Evolutionary conservation across 2,888 invertebrate species (phyloP), one percentile per base, ranked within the genome.

Genomic region (Aphidius colemani): DNA sequence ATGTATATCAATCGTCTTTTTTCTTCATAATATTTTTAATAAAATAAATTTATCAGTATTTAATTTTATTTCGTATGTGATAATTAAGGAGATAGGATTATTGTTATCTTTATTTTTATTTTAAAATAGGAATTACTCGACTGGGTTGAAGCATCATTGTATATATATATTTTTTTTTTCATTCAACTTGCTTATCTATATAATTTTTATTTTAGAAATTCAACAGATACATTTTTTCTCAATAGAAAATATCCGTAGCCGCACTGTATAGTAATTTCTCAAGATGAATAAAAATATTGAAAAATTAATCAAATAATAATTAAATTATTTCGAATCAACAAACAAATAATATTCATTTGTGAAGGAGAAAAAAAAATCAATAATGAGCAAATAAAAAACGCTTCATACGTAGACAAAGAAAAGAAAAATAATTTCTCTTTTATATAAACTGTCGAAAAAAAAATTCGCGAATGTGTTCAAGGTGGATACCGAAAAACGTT

Each of bases 51-150:
- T 72, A 70, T 76, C 75, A 57, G 69, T 67, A 64, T 72, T n/a
- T 75, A 71, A 74, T 75, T 69, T 64, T 59, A 72, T 70, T 70
- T 74, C 74, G 74, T 74, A 77, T 63, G 71, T 76, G 72, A 70
- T 77, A 72, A 72, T 72, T 70, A 75, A 76, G 77, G 78, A 76
- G 73, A 71, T 71, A 76, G 78, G 78, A 78, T 78, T 74, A 66
- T 72, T 30, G 30, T 30, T 71, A 75, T 75, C 72, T 77, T 77
- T 75, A 75, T 75, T 73, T 76, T 72, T 71, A 72, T 30, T 30
- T 30, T 30, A 74, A 69, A 72, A 73, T 73, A 71, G 78, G 78
- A 76, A 75, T 76, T 30, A 30, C 78, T 78, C 77, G 74, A 76
- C 71, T 76, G 74, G 76, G 77, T 73, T 70, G 72, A 67, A 69